These are phyloP conservation scores for Crossaster papposus DNA, from an alignment of 53 echinoderm and acorn worm genomes.

Conservation along the genomic window DNA sequence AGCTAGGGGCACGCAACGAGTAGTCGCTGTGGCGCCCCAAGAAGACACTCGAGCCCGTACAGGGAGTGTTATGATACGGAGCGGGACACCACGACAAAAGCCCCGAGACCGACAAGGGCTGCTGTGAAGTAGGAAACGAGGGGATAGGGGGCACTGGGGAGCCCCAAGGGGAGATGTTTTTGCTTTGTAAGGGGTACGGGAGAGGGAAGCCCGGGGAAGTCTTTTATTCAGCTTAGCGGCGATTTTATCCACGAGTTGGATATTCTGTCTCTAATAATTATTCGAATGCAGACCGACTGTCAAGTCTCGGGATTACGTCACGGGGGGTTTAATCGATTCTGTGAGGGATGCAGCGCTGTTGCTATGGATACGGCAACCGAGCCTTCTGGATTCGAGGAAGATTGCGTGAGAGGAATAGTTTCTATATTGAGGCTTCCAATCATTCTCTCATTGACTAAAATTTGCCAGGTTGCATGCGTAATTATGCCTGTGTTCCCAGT, in stretches of 20 bases:
- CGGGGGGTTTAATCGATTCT: not conserved
- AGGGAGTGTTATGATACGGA: slow-evolving; percentile 21
- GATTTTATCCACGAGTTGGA: not conserved
- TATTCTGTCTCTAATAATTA: not conserved
- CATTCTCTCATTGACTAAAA: not conserved
- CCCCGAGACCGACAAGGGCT: slow-evolving; percentile 9
- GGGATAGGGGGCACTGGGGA: not conserved
- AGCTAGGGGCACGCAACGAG: slow-evolving; percentile 34
- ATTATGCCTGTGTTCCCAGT: too few species aligned
- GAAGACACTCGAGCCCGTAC: slow-evolving; percentile 35
- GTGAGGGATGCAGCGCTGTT: not conserved
- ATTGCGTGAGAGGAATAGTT: not conserved
- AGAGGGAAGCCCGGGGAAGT: not conserved
- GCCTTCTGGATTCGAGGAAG: not conserved
- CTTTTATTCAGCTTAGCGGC: not conserved
- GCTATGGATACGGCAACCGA: not conserved
- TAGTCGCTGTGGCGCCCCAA: slow-evolving; percentile 32
- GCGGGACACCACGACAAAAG: slow-evolving; percentile 14
- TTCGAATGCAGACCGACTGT: not conserved
- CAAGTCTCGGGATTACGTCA: not conserved
- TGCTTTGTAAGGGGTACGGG: not conserved
- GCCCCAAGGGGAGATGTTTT: not conserved
- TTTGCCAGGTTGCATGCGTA: too few species aligned
- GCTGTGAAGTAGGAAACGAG: slow-evolving; percentile 24
- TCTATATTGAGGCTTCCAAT: not conserved